These are phyloP conservation scores for Nasonia longicornis DNA, from an alignment of 1,140 invertebrate genomes.

Conservation along the genomic window DNA sequence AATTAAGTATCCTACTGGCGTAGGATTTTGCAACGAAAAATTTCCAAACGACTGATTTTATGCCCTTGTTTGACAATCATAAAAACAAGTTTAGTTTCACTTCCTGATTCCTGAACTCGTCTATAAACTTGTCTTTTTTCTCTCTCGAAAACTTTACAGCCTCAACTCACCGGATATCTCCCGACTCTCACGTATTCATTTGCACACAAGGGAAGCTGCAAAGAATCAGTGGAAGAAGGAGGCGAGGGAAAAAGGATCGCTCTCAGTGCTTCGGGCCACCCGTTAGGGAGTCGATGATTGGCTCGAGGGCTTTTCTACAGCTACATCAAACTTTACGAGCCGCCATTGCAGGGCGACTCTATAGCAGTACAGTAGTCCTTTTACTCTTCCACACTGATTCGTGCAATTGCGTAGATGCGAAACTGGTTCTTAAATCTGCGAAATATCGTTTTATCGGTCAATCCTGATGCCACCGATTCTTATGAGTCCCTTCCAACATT, in stretches of 20 bases:
- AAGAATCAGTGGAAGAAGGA: background rate
- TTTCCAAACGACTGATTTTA: no score
- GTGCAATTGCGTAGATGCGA: background rate
- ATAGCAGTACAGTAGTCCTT: slow-evolving; percentile 32
- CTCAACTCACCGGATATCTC: slow-evolving; percentile 6
- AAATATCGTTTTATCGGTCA: slow-evolving; percentile 24
- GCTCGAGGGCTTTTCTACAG: slow-evolving; percentile 47
- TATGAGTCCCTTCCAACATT: background rate
- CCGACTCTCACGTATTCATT: slow-evolving; percentile 38
- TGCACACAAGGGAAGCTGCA: slow-evolving; percentile 30
- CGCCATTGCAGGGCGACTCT: slow-evolving; percentile 26
- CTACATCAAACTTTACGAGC: slow-evolving; percentile 46
- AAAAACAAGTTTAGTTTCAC: slow-evolving; percentile 27
- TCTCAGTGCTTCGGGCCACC: slow-evolving; percentile 19
- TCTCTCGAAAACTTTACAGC: slow-evolving; percentile 31
- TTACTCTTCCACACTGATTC: slow-evolving; percentile 37
- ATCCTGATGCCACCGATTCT: background rate
- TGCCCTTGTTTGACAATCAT: background rate
- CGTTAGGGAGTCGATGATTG: slow-evolving; percentile 46
- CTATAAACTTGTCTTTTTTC: slow-evolving; percentile 7
- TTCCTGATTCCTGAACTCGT: slow-evolving; percentile 20
- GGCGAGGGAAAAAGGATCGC: slow-evolving; percentile 33
- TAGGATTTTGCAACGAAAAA: no score
- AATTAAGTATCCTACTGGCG: background rate
- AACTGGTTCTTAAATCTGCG: slow-evolving; percentile 32